Conservation (phyloP, 2,797 vertebrate genomes). For the Pogonophryne albipinna region DNA sequence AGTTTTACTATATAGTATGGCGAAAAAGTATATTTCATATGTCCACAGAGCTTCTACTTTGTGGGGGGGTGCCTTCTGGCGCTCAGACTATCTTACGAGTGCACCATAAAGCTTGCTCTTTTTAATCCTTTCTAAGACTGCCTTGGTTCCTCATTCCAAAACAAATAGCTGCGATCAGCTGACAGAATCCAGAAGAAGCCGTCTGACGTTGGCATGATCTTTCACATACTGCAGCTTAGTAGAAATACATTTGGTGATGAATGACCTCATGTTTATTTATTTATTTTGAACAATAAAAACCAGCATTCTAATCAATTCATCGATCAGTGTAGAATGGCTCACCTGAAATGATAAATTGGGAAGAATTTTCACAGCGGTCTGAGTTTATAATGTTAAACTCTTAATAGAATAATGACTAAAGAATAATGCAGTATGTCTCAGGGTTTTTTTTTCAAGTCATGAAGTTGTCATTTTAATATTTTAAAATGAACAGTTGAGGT, state of each 20-base stretch:
- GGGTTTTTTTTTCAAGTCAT: no score
- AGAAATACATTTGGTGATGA: neutral
- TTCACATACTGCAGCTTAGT: neutral
- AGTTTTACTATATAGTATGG: no score
- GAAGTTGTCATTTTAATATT: no score
- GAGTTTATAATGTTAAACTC: neutral
- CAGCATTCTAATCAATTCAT: neutral
- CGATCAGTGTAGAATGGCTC: neutral
- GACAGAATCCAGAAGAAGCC: conserved; percentile 9
- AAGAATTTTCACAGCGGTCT: neutral
- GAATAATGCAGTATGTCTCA: no score
- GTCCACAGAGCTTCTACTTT: no score
- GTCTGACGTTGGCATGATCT: conserved; percentile 15
- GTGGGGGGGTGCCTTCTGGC: no score
- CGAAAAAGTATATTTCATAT: no score
- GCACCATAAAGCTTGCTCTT: neutral
- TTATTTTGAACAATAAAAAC: neutral
- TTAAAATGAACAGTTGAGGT: neutral
- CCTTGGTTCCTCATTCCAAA: conserved; percentile 5
- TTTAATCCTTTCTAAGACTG: conserved; percentile 1
- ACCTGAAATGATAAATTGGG: neutral
- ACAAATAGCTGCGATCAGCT: conserved; percentile 1
- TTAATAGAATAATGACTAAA: no score
- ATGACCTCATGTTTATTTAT: neutral
- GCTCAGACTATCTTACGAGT: no score